A percentile compares a stretch with the other conserved stretches of the same genome.
phyloP scores from a whole-genome alignment of 2,797 vertebrate species.

The Centropyge bicolor region DNA sequence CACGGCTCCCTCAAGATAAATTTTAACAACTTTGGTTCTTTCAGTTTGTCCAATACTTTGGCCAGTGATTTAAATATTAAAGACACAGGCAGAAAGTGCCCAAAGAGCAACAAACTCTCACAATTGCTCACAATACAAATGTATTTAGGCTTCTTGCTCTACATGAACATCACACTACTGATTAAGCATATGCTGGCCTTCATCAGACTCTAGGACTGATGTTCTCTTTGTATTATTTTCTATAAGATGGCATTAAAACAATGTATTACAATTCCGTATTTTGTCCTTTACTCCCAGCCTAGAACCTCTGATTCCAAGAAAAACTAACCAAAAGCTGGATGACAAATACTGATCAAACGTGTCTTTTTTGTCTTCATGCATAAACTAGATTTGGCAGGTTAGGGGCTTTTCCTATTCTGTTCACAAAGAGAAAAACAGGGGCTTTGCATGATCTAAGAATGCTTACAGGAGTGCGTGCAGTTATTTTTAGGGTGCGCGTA shows the following conservation, averaged over 20 bases:
- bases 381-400: constrained; percentile 37
- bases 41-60: background rate
- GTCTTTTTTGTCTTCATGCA: constrained; percentile 35
- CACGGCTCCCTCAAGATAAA: background rate
- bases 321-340: constrained; percentile 6
- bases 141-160: background rate
- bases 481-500: constrained; percentile 67
- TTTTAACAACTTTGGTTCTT: background rate
- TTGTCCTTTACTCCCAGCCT: background rate
- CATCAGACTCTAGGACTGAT: background rate
- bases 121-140: background rate
- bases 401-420: constrained; percentile 39
- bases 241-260: background rate
- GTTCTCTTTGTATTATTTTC: background rate
- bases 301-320: background rate
- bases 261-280: background rate
- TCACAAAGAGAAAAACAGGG: constrained; percentile 13
- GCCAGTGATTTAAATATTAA: background rate
- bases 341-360: constrained; percentile 36
- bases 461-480: constrained; percentile 23
- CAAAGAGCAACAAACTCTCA: background rate
- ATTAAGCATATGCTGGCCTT: background rate
- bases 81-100: background rate
- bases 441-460: constrained; percentile 49
- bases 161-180: background rate